Base-by-base conservation (phyloP, 1,140 invertebrate genomes). In the Gonatopus flavifemur region DNA sequence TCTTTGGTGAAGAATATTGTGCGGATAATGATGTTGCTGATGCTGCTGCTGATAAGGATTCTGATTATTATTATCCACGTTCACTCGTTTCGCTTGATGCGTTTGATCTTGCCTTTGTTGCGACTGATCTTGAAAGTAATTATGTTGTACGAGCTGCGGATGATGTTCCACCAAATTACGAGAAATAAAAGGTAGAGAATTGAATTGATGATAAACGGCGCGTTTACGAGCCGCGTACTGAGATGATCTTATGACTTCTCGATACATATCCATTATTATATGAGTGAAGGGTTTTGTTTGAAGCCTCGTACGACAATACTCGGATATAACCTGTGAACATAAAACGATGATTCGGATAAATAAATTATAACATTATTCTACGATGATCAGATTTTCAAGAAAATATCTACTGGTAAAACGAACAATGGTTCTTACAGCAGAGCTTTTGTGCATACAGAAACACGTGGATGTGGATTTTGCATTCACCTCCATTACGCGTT, bases 211-310 rank as follows among this genome's bases (percentile, higher is more conserved):
- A 52, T 20, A 64, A 20, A 21, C 40, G 0, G 65, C 57, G 15
- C 72, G 69, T 49, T 68, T 75, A 4, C 74, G 58, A 1, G 66
- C 69, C 3, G 58, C 58, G 30, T 75, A 77, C 35, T 76, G 74
- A 0, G 70, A 55, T 0, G 74, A 78, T 28, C 66, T 67, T 42
- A 81, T 61, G 1, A 82, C 80, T 52, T 83, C 81, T 19, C 80
- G 74, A 47, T 84, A 81, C 65, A 85, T 74, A 55, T 85, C 83
- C 82, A 84, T 84, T 2, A 84, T 78, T 12, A 83, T 80, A 55
- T 84, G 83, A 0, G 81, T 83, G 61, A 85, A 84, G 2, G 83
- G 82, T 35, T 80, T 74, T 18, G 76, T 76, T 52, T 82, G 79
- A 35, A 80, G 59, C 19, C 78, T 69, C 16, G 74, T 78, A 30